Evolutionary conservation across 2,113 vertebrate genomes (phyloP), one percentile per base, ranked within the genome.

Genomic region (Ageneiosus marmoratus): DNA sequence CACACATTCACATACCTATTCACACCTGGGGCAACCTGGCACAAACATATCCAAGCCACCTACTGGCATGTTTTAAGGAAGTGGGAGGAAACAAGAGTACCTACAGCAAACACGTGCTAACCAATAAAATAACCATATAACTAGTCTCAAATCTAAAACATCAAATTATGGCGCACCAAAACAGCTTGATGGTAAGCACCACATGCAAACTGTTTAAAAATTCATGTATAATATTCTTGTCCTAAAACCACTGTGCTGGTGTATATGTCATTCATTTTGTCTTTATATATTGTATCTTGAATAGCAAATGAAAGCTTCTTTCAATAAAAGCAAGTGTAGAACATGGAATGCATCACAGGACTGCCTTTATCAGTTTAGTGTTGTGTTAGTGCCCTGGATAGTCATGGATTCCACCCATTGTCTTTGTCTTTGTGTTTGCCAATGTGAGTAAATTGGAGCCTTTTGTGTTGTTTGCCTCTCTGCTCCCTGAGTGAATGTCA

Each of bases 401-500:
- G 58, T 41, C 67, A 34, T 82, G 46, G 73, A 65, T 51, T 84
- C 60, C 51, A 80, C 70, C 51, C 58, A 79, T 87, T 11, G 24
- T 80, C 83, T 80, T 74, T 58, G 65, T 77, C n/a, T n/a, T n/a
- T n/a, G n/a, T n/a, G 58, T 34, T 60, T 56, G 72, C 44, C 67
- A 65, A 77, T 85, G 60, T 76, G 34, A 63, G 84, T 89, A 92
- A 91, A 88, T 89, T 88, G 91, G 79, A 87, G 81, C 24, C 83
- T 88, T 88, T 89, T 80, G 70, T 83, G 81, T 83, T 70, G 81
- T 89, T 85, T 89, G 87, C 89, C 85, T 87, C 81, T 83, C 77
- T 78, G 85, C 86, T 88, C 75, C 87, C 74, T 81, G 86, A 84
- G 86, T 79, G 89, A 91, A 90, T 91, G 90, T 93, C 86, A 84